Evolutionary conservation across 2,888 invertebrate genomes (phyloP).

Genomic region (Heliconius hortense): DNA sequence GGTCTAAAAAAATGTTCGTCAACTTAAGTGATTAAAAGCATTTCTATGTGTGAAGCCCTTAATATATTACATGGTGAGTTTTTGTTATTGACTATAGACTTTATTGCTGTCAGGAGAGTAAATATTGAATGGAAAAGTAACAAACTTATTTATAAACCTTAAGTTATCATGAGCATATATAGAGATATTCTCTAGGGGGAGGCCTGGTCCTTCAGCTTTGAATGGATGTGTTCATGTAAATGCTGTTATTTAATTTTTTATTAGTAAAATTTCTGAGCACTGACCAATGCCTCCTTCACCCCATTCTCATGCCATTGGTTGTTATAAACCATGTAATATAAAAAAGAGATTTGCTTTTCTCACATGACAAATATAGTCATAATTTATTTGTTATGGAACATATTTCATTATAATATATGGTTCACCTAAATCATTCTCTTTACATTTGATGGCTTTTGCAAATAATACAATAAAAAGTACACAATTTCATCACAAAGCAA

Average conservation of each 20-base stretch:
- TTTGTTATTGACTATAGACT: background rate
- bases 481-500: conserved; percentile 7
- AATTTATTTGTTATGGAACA: background rate
- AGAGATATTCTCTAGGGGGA: too few relatives aligned
- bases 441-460: background rate
- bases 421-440: background rate
- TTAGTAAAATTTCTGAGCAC: too few relatives aligned
- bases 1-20: background rate
- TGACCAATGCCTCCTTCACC: too few relatives aligned
- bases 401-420: background rate
- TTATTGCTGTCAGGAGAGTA: background rate
- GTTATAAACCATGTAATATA: conserved; percentile 8
- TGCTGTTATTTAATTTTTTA: too few relatives aligned
- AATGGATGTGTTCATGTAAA: too few relatives aligned
- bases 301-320: background rate
- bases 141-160: too few relatives aligned
- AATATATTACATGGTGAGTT: conserved; percentile 15
- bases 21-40: conserved; percentile 11
- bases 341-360: background rate
- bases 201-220: too few relatives aligned
- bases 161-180: too few relatives aligned
- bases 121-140: background rate
- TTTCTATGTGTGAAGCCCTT: background rate
- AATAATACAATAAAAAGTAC: background rate
- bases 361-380: background rate